phyloP scores from a whole-genome alignment of 2,797 vertebrate genomes.

The Dipus sagitta region DNA sequence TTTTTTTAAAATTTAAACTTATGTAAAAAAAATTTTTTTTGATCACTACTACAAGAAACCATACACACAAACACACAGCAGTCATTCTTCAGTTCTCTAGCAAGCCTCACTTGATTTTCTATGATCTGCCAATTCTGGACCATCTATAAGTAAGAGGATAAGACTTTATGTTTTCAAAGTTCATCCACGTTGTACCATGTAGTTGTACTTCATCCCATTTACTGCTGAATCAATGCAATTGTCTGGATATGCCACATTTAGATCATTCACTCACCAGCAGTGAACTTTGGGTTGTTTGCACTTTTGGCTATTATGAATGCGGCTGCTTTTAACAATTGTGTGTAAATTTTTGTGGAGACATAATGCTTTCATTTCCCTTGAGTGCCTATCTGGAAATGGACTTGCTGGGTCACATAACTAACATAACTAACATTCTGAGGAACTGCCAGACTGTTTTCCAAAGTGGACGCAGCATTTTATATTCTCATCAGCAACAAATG shows the following conservation, averaged over 20 bases:
- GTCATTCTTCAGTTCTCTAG: not conserved
- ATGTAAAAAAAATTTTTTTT: too few relatives aligned
- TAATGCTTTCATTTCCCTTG: slow-evolving; percentile 18
- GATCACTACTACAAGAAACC: too few relatives aligned
- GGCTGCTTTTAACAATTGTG: not conserved
- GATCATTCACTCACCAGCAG: not conserved
- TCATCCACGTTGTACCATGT: not conserved
- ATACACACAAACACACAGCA: not conserved
- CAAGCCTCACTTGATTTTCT: not conserved
- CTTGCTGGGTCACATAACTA: slow-evolving; percentile 4
- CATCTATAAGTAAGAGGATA: not conserved
- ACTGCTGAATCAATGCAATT: not conserved
- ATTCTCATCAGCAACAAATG: not conserved
- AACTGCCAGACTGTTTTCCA: not conserved
- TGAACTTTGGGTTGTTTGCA: not conserved
- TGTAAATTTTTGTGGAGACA: not conserved
- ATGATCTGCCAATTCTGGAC: slow-evolving; percentile 3
- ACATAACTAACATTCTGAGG: slow-evolving; percentile 5
- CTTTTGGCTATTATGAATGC: not conserved
- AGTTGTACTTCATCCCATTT: slow-evolving; percentile 9
- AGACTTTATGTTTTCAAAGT: slow-evolving; percentile 1
- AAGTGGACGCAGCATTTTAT: not conserved
- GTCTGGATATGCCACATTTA: not conserved
- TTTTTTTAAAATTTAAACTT: too few relatives aligned
- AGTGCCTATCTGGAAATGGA: not conserved